These are phyloP conservation scores for Parazoanthus swiftii DNA, from an alignment of 92 coral and sea anemone genomes.

Conservation along the genomic window DNA sequence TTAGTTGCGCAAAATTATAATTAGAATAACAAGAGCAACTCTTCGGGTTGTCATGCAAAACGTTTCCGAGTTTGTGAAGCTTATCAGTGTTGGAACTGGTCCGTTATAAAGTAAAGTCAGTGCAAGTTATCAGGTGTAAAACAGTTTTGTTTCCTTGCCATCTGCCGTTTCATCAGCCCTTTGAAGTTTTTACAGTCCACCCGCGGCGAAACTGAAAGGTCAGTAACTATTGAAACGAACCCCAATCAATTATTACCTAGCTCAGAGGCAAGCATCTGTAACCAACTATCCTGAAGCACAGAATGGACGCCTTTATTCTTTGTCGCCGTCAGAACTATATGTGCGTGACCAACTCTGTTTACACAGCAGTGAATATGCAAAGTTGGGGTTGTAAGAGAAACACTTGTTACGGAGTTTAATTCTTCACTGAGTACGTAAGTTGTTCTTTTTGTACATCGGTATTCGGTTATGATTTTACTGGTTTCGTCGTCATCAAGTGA, in stretches of 20 bases:
- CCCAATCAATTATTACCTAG: background rate
- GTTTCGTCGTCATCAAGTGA: background rate
- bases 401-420: background rate
- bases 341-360: conserved; percentile 24
- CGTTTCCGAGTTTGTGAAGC: background rate
- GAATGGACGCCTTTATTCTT: background rate
- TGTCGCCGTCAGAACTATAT: background rate
- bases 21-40: background rate
- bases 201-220: conserved; percentile 13
- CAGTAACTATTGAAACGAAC: conserved; percentile 24
- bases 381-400: background rate
- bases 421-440: background rate
- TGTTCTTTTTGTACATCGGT: background rate
- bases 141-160: background rate
- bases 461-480: background rate
- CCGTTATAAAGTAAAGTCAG: background rate
- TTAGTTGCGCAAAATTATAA: background rate
- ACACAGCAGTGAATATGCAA: background rate
- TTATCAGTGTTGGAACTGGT: background rate
- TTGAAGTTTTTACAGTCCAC: conserved; percentile 13
- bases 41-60: background rate
- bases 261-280: conserved; percentile 18
- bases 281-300: background rate
- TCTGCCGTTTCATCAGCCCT: background rate
- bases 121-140: background rate